Base-by-base conservation (phyloP, 2,888 invertebrate genomes). In the Sarcophaga carnaria region DNA sequence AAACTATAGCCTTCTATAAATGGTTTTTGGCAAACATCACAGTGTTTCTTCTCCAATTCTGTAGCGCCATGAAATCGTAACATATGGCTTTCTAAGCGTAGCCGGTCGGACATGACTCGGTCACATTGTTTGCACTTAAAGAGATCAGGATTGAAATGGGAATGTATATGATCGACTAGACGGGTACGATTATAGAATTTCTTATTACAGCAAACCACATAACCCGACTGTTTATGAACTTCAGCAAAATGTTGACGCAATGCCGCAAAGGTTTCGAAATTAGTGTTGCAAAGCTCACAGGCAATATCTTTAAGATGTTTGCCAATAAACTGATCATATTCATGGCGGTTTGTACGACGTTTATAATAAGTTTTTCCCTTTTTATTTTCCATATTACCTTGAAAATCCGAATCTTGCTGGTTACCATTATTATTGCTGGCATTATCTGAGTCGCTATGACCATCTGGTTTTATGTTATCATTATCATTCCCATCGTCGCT, bases 361-460 rank as follows among this genome's bases (percentile, higher is more conserved):
- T 72, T 37, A 37, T 63, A n/a, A 22, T 63, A 45, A 8, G 63
- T 37, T 37, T 45, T 20, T 6, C 8, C 5, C 90, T 90, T 22
- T 47, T 62, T 20, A 20, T 11, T 14, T 90, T 90, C 20, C 11
- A 2, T n/a, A 90, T 89, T 69, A 90, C n/a, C 0, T 91, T 91
- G 59, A 90, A 91, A 10, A 85, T 62, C 62, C 8, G 45, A 72
- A 72, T 72, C 72, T 2, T 27, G 17, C 12, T 49, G 49, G n/a
- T 20, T 17, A 67, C 87, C 37, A 37, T 37, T 37, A 3, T 37
- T 37, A n/a, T 11, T 11, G 37, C 37, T 37, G 37, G 1, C 37
- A 54, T n/a, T 37, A 54, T 64, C 45, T 2, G 69, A 64, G 11
- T 76, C 17, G 2, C 27, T 37, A 54, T 77, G 25, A n/a, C 71